These are phyloP conservation scores for Paramormyrops hopkinsi DNA, from an alignment of 2,797 vertebrate genomes.

Conservation along the genomic window DNA sequence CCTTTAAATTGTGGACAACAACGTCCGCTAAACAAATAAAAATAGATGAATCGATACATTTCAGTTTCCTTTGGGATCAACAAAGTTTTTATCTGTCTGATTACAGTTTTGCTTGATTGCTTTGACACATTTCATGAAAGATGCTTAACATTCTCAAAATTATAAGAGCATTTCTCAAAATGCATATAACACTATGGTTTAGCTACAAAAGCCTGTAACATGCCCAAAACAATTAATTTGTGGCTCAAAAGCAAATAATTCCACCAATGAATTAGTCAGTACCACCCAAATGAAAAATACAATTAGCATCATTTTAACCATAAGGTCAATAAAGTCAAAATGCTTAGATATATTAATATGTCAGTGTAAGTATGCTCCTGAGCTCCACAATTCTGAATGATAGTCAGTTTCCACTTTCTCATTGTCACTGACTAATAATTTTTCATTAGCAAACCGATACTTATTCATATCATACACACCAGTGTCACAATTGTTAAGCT, in stretches of 20 bases:
- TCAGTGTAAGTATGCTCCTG: not conserved
- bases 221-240: not conserved
- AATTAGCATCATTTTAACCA: not conserved
- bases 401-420: no score
- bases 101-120: not conserved
- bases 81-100: not conserved
- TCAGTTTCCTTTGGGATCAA: not conserved
- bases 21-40: not conserved
- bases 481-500: no score
- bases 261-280: not conserved
- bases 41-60: not conserved
- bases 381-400: no score
- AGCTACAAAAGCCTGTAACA: not conserved
- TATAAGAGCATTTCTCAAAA: not conserved
- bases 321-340: not conserved
- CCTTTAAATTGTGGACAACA: not conserved
- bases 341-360: not conserved
- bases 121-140: not conserved
- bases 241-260: not conserved
- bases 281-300: no score
- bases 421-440: no score
- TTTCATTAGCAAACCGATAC: no score
- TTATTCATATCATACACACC: no score
- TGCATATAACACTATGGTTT: not conserved
- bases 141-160: not conserved